Percentiles rank a stretch among this genome's conserved stretches.
Evolutionary conservation across 30 jellyfish, hydroid and myxozoan species (phyloP).

Genomic region (Pseudorhiza aurosa): DNA sequence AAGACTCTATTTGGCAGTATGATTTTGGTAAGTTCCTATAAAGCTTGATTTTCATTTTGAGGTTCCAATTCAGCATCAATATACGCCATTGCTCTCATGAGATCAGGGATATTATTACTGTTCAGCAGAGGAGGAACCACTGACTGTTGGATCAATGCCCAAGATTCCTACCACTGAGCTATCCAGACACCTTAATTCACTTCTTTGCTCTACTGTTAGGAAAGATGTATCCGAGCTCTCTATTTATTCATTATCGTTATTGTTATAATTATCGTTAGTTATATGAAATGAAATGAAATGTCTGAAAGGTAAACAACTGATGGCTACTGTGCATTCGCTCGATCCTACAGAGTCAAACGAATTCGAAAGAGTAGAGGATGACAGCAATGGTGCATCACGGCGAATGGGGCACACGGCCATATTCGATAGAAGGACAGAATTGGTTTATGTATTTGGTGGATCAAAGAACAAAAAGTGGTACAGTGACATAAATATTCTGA

Average conservation of each 20-base stretch:
- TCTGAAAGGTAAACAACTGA: background rate
- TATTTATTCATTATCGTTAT: conserved; percentile 7
- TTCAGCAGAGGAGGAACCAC: too few species aligned
- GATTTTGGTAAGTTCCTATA: conserved; percentile 54
- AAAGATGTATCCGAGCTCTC: too few species aligned
- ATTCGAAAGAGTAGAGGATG: conserved; percentile 35
- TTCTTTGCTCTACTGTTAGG: too few species aligned
- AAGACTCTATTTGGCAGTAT: conserved; percentile 75
- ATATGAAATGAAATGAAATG: background rate
- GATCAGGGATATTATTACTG: too few species aligned
- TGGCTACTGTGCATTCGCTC: too few species aligned
- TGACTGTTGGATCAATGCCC: too few species aligned
- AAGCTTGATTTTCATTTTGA: too few species aligned
- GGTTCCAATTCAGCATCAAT: too few species aligned
- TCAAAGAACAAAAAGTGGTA: conserved; percentile 78
- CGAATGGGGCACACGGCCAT: conserved; percentile 81
- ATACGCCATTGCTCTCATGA: too few species aligned
- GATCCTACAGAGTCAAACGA: conserved; percentile 19
- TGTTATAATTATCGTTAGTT: background rate
- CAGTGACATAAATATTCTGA: conserved; percentile 66
- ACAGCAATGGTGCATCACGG: conserved; percentile 60
- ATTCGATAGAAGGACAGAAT: conserved; percentile 36
- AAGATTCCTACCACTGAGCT: too few species aligned
- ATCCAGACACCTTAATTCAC: too few species aligned
- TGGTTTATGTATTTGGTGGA: conserved; percentile 82